Evolutionary conservation across 2,113 vertebrate genomes (phyloP), one percentile per base, ranked within the genome.

Genomic region (Tetrao urogallus): DNA sequence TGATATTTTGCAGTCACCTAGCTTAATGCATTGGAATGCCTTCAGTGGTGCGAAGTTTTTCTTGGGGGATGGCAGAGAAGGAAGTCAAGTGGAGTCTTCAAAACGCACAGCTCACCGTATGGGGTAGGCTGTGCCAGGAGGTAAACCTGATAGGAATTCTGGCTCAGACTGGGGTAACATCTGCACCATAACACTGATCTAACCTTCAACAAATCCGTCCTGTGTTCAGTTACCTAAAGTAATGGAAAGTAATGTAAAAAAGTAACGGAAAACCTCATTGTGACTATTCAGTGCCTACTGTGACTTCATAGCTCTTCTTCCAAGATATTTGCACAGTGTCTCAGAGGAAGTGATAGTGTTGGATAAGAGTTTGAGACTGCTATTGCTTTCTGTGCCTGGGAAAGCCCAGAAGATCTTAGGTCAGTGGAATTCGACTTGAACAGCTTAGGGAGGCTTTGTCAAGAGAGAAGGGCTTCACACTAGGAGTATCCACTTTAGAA

Each of bases 11-110:
- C 78, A 88, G 89, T 82, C 79, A 81, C 65, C 80, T 58, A 75
- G 76, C 61, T 83, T 94, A 94, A 93, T 92, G 88, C 90, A 91
- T 95, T 93, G 93, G 93, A 88, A 94, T 93, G 85, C 75, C 24
- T 88, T 94, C 2, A 1, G 67, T 66, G 36, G 56, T 27, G 56
- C 73, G 79, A 95, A 75, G 4, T 22, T 57, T 89, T 89, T 48
- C 13, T 67, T 69, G 50, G 27, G 38, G 14, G 27, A 38, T 25
- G 63, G 8, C 48, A 60, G 69, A 77, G 65, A 88, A 89, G 66
- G 74, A 78, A 86, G 77, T 13, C 45, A 92, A 75, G 67, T 79
- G 91, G 67, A 91, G 50, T 36, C 81, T 90, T 86, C 38, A 28
- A 58, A 76, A 88, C 72, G 43, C 42, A 66, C 27, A 21, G 45